These are phyloP conservation scores for Silurus aristotelis DNA, from an alignment of 2,797 vertebrate species.

Conservation along the genomic window DNA sequence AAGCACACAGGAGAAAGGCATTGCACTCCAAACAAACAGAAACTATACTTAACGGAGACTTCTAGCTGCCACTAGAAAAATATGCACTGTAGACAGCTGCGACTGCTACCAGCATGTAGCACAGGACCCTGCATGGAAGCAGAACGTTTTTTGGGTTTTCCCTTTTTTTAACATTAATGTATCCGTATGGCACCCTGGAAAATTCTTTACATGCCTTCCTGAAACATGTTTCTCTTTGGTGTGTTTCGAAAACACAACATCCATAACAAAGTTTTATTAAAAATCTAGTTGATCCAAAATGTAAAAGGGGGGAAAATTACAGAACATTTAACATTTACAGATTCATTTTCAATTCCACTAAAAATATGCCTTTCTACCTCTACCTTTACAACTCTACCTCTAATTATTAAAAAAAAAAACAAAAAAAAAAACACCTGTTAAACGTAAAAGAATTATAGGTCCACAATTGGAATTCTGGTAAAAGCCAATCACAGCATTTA, in stretches of 20 bases:
- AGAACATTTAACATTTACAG: too few relatives aligned
- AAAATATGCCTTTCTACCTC: not conserved
- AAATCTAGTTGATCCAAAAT: not conserved
- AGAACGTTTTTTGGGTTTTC: not conserved
- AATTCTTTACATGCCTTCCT: not conserved
- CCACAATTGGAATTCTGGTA: not conserved
- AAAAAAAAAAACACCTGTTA: not conserved
- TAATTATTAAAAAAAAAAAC: not conserved
- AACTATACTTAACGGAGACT: constrained; percentile 12
- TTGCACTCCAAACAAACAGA: constrained; percentile 17
- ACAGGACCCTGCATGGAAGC: not conserved
- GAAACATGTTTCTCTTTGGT: not conserved
- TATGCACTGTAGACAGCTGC: constrained; percentile 2
- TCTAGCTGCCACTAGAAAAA: not conserved
- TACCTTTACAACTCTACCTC: not conserved
- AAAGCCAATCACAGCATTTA: not conserved
- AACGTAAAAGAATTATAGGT: not conserved
- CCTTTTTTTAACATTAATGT: not conserved
- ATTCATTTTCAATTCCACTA: not conserved
- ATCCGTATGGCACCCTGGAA: not conserved
- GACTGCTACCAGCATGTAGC: not conserved
- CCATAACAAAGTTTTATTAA: not conserved
- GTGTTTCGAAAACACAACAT: not conserved
- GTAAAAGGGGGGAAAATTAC: not conserved
- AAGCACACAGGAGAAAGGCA: constrained; percentile 5